Evolutionary conservation across 2,888 invertebrate species (phyloP).

Genomic region (Graphium colonna): DNA sequence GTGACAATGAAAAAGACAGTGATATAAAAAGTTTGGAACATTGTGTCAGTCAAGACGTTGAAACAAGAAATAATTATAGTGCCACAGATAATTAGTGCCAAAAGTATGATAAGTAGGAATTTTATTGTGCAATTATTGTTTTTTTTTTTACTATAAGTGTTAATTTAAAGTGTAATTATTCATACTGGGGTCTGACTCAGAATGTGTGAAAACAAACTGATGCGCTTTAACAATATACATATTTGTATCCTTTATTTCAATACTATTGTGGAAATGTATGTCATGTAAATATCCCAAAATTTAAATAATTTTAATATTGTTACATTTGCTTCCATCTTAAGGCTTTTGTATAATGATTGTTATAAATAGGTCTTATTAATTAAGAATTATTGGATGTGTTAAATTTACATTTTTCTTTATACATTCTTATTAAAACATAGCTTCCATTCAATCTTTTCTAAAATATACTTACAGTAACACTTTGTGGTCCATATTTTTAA

Average conservation of each 20-base stretch:
- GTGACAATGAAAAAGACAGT: constrained; percentile 72
- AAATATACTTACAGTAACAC: constrained; percentile 26
- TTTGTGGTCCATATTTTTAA: constrained; percentile 63
- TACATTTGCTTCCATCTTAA: constrained; percentile 72
- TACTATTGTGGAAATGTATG: constrained; percentile 50
- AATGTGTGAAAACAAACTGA: constrained; percentile 69
- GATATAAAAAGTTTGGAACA: constrained; percentile 67
- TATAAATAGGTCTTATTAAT: constrained; percentile 53
- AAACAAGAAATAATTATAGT: constrained; percentile 74
- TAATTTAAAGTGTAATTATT: constrained; percentile 69
- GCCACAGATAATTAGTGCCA: constrained; percentile 84
- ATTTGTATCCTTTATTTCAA: constrained; percentile 55
- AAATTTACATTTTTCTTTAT: constrained; percentile 35
- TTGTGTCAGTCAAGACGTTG: constrained; percentile 65
- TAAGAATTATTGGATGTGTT: constrained; percentile 43
- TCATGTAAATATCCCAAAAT: constrained; percentile 68
- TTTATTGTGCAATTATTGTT: constrained; percentile 72
- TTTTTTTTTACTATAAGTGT: constrained; percentile 54
- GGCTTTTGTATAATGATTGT: constrained; percentile 64
- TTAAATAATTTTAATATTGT: constrained; percentile 65
- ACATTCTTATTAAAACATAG: constrained; percentile 30
- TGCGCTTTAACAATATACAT: constrained; percentile 72
- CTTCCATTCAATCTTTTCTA: constrained; percentile 27
- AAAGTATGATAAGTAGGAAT: constrained; percentile 78
- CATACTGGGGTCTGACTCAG: constrained; percentile 64